Evolutionary conservation across 2,797 vertebrate species (phyloP).

Genomic region (Hippopotamyrus pictus): DNA sequence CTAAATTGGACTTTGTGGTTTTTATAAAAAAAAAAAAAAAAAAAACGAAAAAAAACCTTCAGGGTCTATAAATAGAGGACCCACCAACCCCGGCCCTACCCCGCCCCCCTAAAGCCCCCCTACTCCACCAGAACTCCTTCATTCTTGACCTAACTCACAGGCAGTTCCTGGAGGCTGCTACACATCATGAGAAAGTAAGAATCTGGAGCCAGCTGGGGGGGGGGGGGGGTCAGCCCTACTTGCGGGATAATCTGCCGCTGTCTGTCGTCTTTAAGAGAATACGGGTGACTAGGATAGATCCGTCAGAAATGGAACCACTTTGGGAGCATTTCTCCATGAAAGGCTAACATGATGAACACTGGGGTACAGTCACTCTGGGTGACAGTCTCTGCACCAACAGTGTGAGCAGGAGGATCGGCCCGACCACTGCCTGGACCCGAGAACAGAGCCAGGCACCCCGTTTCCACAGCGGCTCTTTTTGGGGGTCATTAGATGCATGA

Average conservation of each 20-base stretch:
- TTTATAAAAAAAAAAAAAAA: not conserved
- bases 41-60: not conserved
- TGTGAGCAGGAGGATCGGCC: not conserved
- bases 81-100: conserved; percentile 8
- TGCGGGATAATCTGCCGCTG: not conserved
- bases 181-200: not conserved
- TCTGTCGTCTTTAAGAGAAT: not conserved
- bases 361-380: not conserved
- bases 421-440: not conserved
- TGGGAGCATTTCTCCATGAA: not conserved
- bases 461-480: not conserved
- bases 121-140: not conserved
- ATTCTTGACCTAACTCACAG: not conserved
- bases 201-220: not conserved
- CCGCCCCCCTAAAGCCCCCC: conserved; percentile 8
- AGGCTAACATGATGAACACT: not conserved
- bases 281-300: not conserved
- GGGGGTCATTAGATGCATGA: not conserved
- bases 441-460: not conserved
- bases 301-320: not conserved
- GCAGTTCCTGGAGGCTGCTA: not conserved
- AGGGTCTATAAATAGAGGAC: conserved; percentile 33
- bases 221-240: not conserved
- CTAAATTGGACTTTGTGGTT: conserved; percentile 28
- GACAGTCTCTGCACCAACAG: not conserved